Evolutionary conservation across 2,797 vertebrate species (phyloP).

Genomic region (Dromococcyx pavoninus): DNA sequence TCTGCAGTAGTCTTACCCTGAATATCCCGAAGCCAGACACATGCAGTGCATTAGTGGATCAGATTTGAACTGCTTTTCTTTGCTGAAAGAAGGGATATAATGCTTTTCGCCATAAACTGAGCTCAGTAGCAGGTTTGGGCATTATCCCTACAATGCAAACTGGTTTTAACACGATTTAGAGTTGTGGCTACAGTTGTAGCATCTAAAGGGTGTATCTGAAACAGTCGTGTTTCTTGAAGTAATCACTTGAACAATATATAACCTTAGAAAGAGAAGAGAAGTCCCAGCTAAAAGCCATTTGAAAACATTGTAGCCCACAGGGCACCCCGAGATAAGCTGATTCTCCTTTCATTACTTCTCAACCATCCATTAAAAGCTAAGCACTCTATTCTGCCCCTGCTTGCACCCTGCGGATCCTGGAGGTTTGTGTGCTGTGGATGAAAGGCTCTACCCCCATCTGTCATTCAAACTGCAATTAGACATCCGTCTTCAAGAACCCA

Average conservation of each 20-base stretch:
- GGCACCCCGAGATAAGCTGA: conserved; percentile 57
- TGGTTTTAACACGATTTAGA: neutral
- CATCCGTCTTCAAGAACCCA: conserved; percentile 11
- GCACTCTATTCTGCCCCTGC: conserved; percentile 3
- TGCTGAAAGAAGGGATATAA: neutral
- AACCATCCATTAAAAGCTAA: conserved; percentile 68
- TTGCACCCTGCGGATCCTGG: conserved; percentile 25
- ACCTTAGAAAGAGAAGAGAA: neutral
- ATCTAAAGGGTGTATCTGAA: neutral
- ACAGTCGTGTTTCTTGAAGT: conserved; percentile 30
- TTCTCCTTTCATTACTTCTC: conserved; percentile 68
- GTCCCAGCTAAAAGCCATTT: conserved; percentile 54
- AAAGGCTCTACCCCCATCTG: conserved; percentile 26
- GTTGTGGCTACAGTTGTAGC: neutral
- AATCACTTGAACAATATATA: conserved; percentile 28
- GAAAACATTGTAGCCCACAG: conserved; percentile 61
- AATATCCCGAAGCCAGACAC: neutral
- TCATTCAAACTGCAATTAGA: conserved; percentile 36
- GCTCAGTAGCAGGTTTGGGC: neutral
- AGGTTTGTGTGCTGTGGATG: neutral
- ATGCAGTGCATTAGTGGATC: neutral
- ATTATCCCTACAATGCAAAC: neutral
- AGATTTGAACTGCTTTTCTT: conserved; percentile 1
- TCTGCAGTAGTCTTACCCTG: neutral
- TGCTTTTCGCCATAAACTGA: neutral